phyloP scores from a whole-genome alignment of 2,888 invertebrate genomes.

The Amphipyra tragopoginis region DNA sequence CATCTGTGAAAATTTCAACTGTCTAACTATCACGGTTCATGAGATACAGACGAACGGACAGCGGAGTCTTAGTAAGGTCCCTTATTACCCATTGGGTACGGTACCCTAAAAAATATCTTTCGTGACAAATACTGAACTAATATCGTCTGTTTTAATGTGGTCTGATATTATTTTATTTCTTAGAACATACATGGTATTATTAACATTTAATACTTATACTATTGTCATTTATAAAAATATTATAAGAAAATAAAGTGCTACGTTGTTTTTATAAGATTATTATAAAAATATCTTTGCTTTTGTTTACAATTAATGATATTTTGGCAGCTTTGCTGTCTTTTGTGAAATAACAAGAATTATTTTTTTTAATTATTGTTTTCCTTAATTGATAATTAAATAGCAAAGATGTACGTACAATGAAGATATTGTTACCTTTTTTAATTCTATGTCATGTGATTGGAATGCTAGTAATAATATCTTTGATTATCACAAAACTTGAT shows the following conservation, averaged over 20 bases:
- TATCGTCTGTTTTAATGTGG: no score
- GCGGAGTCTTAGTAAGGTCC: no score
- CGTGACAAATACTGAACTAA: no score
- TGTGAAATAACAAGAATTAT: background rate
- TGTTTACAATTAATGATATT: background rate
- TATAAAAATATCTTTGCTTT: slow-evolving; percentile 25
- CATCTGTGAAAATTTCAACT: no score
- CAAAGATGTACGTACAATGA: no score
- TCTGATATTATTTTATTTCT: no score
- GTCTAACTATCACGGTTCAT: no score
- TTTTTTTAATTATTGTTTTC: background rate
- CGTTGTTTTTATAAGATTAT: background rate
- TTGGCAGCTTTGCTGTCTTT: no score
- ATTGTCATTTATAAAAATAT: slow-evolving; percentile 41
- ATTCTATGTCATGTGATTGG: background rate
- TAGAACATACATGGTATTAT: background rate
- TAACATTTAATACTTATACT: slow-evolving; percentile 27
- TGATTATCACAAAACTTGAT: slow-evolving; percentile 39
- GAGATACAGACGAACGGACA: no score
- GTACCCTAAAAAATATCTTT: no score
- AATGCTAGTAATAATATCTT: slow-evolving; percentile 32
- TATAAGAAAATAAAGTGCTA: slow-evolving; percentile 22
- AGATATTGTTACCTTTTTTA: background rate
- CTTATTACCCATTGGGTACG: no score
- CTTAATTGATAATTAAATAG: background rate